Conservation (phyloP, 2,888 invertebrate species). For the Ellobium chinense region DNA sequence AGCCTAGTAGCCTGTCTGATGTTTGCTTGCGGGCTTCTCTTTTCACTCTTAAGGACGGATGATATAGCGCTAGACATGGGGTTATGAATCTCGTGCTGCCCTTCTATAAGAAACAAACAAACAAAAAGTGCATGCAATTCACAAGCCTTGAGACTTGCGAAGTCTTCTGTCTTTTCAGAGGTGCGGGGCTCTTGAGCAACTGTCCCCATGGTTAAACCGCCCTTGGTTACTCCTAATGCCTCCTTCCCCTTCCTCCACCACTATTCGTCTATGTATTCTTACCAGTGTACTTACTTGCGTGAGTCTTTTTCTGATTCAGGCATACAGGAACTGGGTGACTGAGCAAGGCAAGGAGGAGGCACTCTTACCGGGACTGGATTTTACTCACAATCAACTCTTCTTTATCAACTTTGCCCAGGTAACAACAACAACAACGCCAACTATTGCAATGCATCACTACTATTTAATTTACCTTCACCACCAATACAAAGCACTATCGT, state of each 20-base stretch:
- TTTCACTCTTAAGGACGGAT: no score
- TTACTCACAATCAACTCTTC: constrained; percentile 78
- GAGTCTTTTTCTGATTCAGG: constrained; percentile 56
- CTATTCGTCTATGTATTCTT: not conserved
- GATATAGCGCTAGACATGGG: no score
- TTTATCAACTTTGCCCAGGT: constrained; percentile 82
- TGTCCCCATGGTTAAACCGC: not conserved
- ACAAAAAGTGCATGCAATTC: no score
- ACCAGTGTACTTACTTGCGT: no score
- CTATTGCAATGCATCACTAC: not conserved
- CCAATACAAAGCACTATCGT: no score
- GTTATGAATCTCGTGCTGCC: no score
- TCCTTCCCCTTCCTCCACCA: not conserved
- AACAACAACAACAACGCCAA: not conserved
- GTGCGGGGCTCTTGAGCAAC: no score
- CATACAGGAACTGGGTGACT: constrained; percentile 68
- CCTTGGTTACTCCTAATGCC: not conserved
- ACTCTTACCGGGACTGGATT: constrained; percentile 68
- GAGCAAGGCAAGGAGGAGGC: constrained; percentile 69
- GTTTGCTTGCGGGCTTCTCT: no score
- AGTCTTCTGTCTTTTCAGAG: no score
- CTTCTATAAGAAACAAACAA: no score
- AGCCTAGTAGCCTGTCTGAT: no score
- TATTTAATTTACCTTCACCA: not conserved
- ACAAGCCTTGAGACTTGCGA: no score